Evolutionary conservation across 1,140 invertebrate genomes (phyloP).

Genomic region (Bombus pascuorum): DNA sequence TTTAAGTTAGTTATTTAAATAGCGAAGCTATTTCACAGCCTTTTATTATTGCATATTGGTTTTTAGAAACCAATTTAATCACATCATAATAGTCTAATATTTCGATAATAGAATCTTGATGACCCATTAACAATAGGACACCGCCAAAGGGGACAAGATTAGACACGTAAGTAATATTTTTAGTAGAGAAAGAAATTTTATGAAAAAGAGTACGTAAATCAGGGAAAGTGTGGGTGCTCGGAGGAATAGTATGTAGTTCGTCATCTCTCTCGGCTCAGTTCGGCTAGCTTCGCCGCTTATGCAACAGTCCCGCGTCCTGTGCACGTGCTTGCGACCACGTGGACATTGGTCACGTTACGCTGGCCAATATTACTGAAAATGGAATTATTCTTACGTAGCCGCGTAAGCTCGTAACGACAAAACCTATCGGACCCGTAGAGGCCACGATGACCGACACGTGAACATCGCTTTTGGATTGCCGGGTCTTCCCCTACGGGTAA

Average conservation of each 20-base stretch:
- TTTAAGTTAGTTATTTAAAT: too few species aligned
- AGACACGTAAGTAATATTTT: not conserved
- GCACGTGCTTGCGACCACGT: conserved; percentile 61
- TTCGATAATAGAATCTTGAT: too few species aligned
- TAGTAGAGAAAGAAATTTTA: not conserved
- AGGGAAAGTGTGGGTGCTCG: not conserved
- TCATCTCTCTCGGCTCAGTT: conserved; percentile 1
- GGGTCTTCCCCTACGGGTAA: not conserved
- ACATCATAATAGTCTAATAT: too few species aligned
- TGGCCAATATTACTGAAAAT: conserved; percentile 36
- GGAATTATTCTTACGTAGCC: conserved; percentile 38
- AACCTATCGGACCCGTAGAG: conserved; percentile 1
- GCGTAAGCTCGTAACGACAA: conserved; percentile 16
- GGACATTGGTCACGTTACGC: conserved; percentile 55
- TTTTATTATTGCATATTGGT: too few species aligned
- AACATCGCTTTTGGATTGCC: conserved; percentile 5
- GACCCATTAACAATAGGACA: too few species aligned
- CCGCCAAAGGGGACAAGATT: too few species aligned
- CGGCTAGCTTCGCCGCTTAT: conserved; percentile 12
- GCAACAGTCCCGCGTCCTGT: conserved; percentile 50
- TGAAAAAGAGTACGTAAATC: not conserved
- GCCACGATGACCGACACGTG: conserved; percentile 31
- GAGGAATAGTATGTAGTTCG: too few species aligned
- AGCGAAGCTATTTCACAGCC: too few species aligned
- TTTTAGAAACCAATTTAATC: too few species aligned